Evolutionary conservation across 2,888 invertebrate genomes (phyloP), one percentile per base, ranked within the genome.

Genomic region (Tetragonula carbonaria): DNA sequence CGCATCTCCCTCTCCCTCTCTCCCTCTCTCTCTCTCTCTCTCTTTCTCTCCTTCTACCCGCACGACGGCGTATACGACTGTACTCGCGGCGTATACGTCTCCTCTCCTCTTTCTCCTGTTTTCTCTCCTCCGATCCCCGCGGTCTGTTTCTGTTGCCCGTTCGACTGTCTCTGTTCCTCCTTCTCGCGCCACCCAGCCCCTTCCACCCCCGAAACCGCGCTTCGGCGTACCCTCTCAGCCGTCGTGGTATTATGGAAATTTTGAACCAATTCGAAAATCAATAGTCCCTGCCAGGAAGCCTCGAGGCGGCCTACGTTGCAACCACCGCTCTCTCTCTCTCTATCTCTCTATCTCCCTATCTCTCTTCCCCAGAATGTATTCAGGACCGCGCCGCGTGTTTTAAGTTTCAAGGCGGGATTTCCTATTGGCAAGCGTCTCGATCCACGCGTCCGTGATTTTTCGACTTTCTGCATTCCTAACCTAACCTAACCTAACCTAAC

Each of bases 221-320:
- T 80, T 82, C 88, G 63, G 28, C 86, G 78, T 84, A 88, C 88
- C 80, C 88, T 84, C 88, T 84, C 84, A 82, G 84, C 83, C 90
- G 87, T 87, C 89, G 90, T 90, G 91, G 93, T 93, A 94, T 94
- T 94, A 94, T 94, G 94, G 94, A 94, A 94, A 94, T 94, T 94
- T 93, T 93, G 93, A 94, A 93, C 93, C 93, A 93, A 94, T 94
- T 94, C 94, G 94, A 94, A 94, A 94, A 94, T 94, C 94, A 93
- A 94, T 94, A 94, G 85, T 87, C 87, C 85, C 90, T 86, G 89
- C 87, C 90, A 85, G 88, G 87, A 82, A 90, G 88, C 85, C 82
- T 82, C 88, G 88, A 88, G 89, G 86, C 89, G 85, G 89, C 87
- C 87, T 87, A 86, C 88, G 87, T 86, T 86, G 90, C 89, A 83